Percentiles rank a stretch among this genome's conserved stretches.
Evolutionary conservation across 2,113 vertebrate species (phyloP).

Genomic region (Herpailurus yagouaroundi): DNA sequence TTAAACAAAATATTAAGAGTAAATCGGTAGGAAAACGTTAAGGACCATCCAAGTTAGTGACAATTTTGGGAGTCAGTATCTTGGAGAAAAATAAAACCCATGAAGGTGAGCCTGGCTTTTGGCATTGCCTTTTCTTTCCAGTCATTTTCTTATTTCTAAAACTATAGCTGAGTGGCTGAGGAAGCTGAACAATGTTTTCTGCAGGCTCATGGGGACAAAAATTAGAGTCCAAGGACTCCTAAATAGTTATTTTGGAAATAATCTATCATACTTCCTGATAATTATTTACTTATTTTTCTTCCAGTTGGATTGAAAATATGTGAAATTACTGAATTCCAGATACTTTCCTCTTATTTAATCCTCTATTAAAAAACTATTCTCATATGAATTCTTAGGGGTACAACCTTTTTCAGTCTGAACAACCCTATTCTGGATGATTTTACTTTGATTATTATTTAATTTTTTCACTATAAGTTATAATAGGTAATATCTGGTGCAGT

Average conservation of each 20-base stretch:
- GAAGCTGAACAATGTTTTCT: neutral
- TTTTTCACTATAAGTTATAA: neutral
- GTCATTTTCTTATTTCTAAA: neutral
- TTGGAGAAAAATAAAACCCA: neutral
- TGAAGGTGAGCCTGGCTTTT: neutral
- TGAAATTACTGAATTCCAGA: neutral
- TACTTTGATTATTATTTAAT: neutral
- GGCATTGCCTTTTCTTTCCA: neutral
- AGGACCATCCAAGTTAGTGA: neutral
- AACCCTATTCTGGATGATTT: neutral
- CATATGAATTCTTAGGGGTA: neutral
- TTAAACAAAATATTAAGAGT: slow-evolving; percentile 7
- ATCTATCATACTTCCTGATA: neutral
- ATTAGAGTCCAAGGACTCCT: neutral
- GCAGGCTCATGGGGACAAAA: neutral
- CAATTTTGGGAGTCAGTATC: neutral
- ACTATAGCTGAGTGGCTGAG: neutral
- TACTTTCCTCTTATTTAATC: neutral
- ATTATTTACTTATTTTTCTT: neutral
- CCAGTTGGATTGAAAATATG: neutral
- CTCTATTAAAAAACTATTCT: neutral
- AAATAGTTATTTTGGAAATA: slow-evolving; percentile 18
- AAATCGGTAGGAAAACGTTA: neutral
- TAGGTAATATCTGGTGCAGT: neutral
- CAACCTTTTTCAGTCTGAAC: neutral